Evolutionary conservation across 2,113 vertebrate species (phyloP).

Genomic region (Chascanopsetta lugubris): DNA sequence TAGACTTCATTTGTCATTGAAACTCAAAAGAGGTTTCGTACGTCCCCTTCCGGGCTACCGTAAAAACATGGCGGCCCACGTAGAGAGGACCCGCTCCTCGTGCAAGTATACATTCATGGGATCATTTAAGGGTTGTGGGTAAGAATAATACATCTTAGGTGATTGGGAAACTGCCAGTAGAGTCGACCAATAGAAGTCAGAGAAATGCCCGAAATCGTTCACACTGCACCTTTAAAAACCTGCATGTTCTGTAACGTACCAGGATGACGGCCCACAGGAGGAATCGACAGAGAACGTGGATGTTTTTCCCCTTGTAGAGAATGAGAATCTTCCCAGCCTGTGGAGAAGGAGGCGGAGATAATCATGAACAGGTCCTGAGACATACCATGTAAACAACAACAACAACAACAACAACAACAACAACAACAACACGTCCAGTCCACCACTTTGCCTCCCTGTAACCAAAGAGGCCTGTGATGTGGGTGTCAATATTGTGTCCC

Average conservation of each 20-base stretch:
- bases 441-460: conserved; percentile 63
- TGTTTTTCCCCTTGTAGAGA: conserved; percentile 73
- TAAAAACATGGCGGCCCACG: too few species aligned
- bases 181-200: too few species aligned
- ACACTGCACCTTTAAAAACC: conserved; percentile 24
- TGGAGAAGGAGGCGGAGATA: conserved; percentile 45
- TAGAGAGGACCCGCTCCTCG: too few species aligned
- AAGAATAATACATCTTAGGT: too few species aligned
- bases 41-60: too few species aligned
- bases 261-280: conserved; percentile 83
- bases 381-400: conserved; percentile 41
- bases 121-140: too few species aligned
- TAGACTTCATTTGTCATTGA: too few species aligned
- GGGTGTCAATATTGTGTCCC: conserved; percentile 62
- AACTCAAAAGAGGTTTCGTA: too few species aligned
- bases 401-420: conserved; percentile 35
- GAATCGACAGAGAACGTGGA: conserved; percentile 82
- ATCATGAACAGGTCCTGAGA: conserved; percentile 51
- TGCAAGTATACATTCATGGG: too few species aligned
- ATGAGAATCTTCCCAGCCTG: conserved; percentile 84
- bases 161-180: too few species aligned
- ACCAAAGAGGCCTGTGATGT: conserved; percentile 75
- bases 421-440: neutral
- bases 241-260: conserved; percentile 76
- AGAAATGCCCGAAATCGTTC: too few species aligned